Percentiles rank a stretch among this genome's conserved stretches.
phyloP scores from a whole-genome alignment of 2,888 invertebrate genomes.

The Gastrophysa polygoni region DNA sequence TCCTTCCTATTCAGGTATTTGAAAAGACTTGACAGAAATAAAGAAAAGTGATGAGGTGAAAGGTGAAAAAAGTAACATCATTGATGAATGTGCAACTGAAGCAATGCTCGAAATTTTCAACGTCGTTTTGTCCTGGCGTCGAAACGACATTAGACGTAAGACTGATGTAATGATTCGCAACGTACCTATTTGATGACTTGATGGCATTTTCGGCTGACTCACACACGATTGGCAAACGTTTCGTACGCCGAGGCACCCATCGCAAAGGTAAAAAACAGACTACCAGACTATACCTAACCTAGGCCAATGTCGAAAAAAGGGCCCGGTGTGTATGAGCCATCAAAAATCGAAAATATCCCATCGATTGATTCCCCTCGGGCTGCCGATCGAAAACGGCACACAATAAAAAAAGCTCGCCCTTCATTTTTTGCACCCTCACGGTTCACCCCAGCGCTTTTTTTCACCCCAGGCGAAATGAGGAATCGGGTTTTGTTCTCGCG shows the following conservation, averaged over 20 bases:
- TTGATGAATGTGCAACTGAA: no score
- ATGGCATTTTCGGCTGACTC: no score
- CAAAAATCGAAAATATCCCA: constrained; percentile 53
- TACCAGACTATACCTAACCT: constrained; percentile 54
- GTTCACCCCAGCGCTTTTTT: constrained; percentile 44
- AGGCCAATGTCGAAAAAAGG: constrained; percentile 46
- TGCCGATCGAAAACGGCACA: constrained; percentile 53
- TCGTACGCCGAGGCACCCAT: constrained; percentile 36
- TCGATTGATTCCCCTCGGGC: constrained; percentile 55
- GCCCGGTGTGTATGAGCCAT: constrained; percentile 44
- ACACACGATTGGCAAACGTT: constrained; percentile 6
- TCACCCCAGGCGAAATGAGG: constrained; percentile 43
- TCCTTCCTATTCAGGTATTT: no score
- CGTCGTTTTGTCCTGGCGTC: no score
- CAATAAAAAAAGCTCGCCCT: constrained; percentile 54
- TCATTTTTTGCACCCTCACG: constrained; percentile 54
- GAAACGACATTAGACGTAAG: no score
- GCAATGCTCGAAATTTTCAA: no score
- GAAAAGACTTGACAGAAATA: no score
- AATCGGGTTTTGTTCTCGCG: constrained; percentile 45
- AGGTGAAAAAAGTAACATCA: no score
- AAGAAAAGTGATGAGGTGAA: no score
- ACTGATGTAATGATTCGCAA: not conserved
- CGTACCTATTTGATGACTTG: constrained; percentile 8
- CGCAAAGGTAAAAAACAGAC: constrained; percentile 53